Percentiles rank a stretch among this genome's conserved stretches.
These are phyloP conservation scores for Hippocampus kuda DNA, from an alignment of 2,797 vertebrate species.

Conservation along the genomic window DNA sequence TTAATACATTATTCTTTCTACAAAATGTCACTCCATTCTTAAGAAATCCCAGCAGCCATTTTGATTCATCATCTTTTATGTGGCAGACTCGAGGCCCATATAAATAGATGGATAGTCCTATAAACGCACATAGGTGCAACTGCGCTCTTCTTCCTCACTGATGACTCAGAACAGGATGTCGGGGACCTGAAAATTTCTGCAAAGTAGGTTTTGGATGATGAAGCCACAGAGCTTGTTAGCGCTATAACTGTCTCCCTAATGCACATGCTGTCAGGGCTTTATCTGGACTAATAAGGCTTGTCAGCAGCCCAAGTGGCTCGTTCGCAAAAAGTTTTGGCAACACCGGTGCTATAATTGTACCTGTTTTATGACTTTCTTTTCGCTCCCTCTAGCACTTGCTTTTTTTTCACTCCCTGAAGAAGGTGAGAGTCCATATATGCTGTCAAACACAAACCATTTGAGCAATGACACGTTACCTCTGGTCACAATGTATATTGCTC, in stretches of 20 bases:
- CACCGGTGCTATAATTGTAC: constrained; percentile 24
- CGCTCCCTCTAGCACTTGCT: constrained; percentile 22
- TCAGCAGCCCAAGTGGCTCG: constrained; percentile 31
- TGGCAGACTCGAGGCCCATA: no score
- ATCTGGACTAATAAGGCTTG: constrained; percentile 23
- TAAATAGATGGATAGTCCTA: not conserved
- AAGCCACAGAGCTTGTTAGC: constrained; percentile 41
- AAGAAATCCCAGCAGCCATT: not conserved
- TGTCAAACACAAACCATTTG: constrained; percentile 3
- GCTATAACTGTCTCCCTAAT: constrained; percentile 40
- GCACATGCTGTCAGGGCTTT: constrained; percentile 33
- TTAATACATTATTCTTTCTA: not conserved
- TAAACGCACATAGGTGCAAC: not conserved
- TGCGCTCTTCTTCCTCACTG: constrained; percentile 17
- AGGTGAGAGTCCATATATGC: constrained; percentile 4
- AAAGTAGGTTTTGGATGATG: constrained; percentile 29
- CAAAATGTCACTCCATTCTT: not conserved
- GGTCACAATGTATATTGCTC: not conserved
- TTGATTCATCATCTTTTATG: not conserved
- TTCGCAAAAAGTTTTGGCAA: constrained; percentile 31
- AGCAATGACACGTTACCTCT: not conserved
- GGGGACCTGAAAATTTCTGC: constrained; percentile 22
- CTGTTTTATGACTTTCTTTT: constrained; percentile 36
- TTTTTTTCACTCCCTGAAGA: constrained; percentile 1
- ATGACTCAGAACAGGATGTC: constrained; percentile 21